Evolutionary conservation across 2,113 vertebrate genomes (phyloP), one percentile per base, ranked within the genome.

Genomic region (Geothlypis trichas): DNA sequence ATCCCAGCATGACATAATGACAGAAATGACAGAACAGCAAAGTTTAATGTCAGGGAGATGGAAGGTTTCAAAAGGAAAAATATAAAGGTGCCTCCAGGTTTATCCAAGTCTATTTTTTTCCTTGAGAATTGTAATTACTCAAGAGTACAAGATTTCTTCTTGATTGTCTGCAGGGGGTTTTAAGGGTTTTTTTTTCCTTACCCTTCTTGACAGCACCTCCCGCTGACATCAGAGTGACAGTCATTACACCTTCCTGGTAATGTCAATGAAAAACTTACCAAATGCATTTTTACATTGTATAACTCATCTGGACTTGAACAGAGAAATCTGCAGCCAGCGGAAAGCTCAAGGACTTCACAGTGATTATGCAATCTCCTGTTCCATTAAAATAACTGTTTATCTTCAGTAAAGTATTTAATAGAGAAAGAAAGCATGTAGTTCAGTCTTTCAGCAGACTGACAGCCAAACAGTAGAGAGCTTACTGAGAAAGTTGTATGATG

Each of bases 241-340:
- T 94, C 87, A 95, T 96, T 96, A 73, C 82, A 94, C 85, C 58
- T 96, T 94, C 87, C 79, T 83, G 54, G 90, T 95, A 97, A 96
- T 62, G 65, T 86, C 96, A 96, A 94, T 94, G 90, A 87, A 97
- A 93, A 82, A 13, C 51, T 91, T 95, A 77, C 16, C 76, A 76
- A 86, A 95, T 65, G 66, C 21, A 93, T 92, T 92, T 96, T 96
- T 46, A 14, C 63, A 73, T 65, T 83, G 57, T 96, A 31, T 66
- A 97, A 95, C 79, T 84, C 71, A 80, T 94, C 63, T 69, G 83
- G 61, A 88, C 87, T 95, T 92, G 69, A 95, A 95, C 67, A 74
- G 57, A 95, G 93, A 95, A 89, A 46, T 51, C 62, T 30, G 7
- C 80, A 91, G 94, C 94, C 66, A 86, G 74, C 31, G 22, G 79